Conservation (phyloP, 2,888 invertebrate genomes). For the Pheosia gnoma region DNA sequence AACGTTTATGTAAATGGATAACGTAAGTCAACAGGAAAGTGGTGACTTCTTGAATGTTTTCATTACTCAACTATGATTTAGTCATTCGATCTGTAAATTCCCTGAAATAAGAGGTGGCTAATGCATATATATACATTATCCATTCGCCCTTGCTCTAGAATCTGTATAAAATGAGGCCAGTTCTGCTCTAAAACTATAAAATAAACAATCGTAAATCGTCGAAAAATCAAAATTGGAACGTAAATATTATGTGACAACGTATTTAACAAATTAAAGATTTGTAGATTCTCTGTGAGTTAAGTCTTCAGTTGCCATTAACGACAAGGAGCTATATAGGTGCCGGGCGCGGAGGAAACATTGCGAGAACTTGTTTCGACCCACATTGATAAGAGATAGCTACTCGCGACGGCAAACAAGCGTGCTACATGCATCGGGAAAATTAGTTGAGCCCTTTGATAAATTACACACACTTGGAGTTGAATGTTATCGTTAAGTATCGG, state of each 20-base stretch:
- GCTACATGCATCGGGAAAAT: slow-evolving; percentile 45
- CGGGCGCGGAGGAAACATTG: slow-evolving; percentile 62
- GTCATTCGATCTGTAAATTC: background rate
- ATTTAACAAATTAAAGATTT: background rate
- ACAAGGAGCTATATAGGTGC: slow-evolving; percentile 39
- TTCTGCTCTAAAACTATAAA: slow-evolving; percentile 19
- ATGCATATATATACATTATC: background rate
- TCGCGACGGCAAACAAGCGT: slow-evolving; percentile 57
- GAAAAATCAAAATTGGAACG: slow-evolving; percentile 18
- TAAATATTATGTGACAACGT: background rate
- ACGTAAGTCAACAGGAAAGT: slow-evolving; percentile 24
- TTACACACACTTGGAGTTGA: slow-evolving; percentile 16
- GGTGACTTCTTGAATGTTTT: background rate
- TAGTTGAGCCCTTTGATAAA: slow-evolving; percentile 49
- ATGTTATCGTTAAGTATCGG: background rate
- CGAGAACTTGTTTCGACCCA: slow-evolving; percentile 69
- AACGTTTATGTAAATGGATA: too few species aligned
- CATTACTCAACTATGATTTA: background rate
- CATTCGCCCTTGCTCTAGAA: slow-evolving; percentile 18
- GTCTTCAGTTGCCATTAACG: slow-evolving; percentile 17
- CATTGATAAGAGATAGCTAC: slow-evolving; percentile 70
- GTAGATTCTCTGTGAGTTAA: slow-evolving; percentile 3
- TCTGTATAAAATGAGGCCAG: slow-evolving; percentile 10
- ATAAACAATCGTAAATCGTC: slow-evolving; percentile 23
- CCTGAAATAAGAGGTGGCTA: background rate